Evolutionary conservation across 2,113 vertebrate species (phyloP).

Genomic region (Catharus minimus): DNA sequence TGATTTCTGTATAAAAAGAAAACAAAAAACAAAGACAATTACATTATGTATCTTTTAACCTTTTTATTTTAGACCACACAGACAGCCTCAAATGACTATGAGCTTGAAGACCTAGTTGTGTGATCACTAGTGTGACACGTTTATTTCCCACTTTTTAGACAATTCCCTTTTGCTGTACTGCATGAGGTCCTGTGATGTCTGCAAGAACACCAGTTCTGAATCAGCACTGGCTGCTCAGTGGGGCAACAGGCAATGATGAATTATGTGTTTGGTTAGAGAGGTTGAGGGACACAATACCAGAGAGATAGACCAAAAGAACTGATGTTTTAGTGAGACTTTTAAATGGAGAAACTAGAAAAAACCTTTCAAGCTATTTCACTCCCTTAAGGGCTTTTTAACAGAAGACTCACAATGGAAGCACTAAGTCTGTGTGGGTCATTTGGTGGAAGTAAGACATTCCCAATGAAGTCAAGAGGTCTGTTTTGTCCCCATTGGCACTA

Average conservation of each 20-base stretch:
- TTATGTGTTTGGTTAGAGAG: not conserved
- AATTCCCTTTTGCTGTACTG: constrained; percentile 21
- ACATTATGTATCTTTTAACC: constrained; percentile 58
- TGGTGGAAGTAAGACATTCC: not conserved
- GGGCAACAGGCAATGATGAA: not conserved
- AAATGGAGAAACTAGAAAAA: not conserved
- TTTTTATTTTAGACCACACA: constrained; percentile 42
- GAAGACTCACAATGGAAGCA: not conserved
- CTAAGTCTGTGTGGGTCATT: not conserved
- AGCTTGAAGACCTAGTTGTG: constrained; percentile 38
- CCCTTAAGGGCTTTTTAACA: not conserved
- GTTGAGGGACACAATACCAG: not conserved
- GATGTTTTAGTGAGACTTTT: not conserved
- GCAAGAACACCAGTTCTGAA: constrained; percentile 19
- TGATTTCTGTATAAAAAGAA: constrained; percentile 78
- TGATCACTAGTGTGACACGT: constrained; percentile 40
- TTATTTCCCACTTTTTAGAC: constrained; percentile 38
- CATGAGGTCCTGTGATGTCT: constrained; percentile 48
- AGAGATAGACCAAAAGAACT: not conserved
- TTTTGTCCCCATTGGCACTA: not conserved
- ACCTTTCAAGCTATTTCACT: not conserved
- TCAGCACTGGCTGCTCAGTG: not conserved
- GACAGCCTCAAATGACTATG: constrained; percentile 37
- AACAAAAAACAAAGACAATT: constrained; percentile 37
- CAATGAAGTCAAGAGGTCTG: not conserved